Evolutionary conservation across 2,888 invertebrate genomes (phyloP), one percentile per base, ranked within the genome.

Genomic region (Balanococcus diminutus): DNA sequence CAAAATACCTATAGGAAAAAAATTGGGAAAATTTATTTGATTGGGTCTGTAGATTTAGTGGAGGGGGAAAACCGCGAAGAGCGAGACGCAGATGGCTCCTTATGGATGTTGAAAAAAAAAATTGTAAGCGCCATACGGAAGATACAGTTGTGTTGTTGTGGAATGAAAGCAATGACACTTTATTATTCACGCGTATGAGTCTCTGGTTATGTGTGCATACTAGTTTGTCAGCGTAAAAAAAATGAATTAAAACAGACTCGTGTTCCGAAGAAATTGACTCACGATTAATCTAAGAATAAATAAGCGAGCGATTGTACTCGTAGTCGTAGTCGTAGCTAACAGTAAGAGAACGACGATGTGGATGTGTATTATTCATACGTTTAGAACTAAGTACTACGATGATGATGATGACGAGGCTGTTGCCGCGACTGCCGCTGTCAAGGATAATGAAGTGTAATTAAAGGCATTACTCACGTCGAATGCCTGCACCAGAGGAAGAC

Each of bases 391-490:
- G 19, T 51, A 51, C 19, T 51, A 19, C 3, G 51, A 51, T 51
- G 4, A 51, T 42, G 42, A 42, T 42, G 11, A 42, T 51, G 51
- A 51, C 19, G 51, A 51, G n/a, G 51, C n/a, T 51, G 51, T 28
- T 25, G 61, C 5, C 14, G 61, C 1, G 9, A 28, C 61, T 67
- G 61, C 11, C 61, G 25, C 25, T 67, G 25, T 28, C 61, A 67
- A 25, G 61, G 61, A 67, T 67, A 67, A 67, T 67, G 61, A 67
- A 28, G 61, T 67, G 61, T 67, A 67, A 67, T 67, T 67, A 67
- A 67, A 67, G 28, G 61, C 61, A 28, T 67, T 67, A 67, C 61
- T 67, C 61, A 67, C 28, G n/a, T n/a, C n/a, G 28, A 67, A 25
- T 14, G 61, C 61, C 11, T 19, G 61, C 56, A 6, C 22, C 2